Conservation (phyloP, 2,888 invertebrate species). For the Heteromyza rotundicornis region DNA sequence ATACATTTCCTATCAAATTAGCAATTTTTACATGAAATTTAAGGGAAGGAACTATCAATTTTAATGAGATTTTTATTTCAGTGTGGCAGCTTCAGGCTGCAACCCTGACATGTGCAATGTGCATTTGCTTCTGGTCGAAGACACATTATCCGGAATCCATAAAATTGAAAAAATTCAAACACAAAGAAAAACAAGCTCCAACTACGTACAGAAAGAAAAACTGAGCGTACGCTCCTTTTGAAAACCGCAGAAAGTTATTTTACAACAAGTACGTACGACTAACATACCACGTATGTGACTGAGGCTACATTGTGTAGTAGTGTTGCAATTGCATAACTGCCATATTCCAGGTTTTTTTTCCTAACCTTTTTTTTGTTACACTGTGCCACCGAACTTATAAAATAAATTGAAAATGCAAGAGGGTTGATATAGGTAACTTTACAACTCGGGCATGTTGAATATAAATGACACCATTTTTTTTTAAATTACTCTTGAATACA, state of each 20-base stretch:
- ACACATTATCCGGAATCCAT: slow-evolving; percentile 59
- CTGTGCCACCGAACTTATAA: not conserved
- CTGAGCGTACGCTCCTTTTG: no score
- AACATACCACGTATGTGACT: slow-evolving; percentile 24
- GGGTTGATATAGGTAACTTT: no score
- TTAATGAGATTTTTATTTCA: no score
- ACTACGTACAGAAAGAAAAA: no score
- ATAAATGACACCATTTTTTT: no score
- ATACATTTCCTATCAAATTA: no score
- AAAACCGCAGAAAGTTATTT: slow-evolving; percentile 57
- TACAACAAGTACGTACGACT: slow-evolving; percentile 47
- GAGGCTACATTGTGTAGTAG: not conserved
- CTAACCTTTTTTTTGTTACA: not conserved
- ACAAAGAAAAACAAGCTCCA: slow-evolving; percentile 25
- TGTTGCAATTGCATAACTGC: not conserved
- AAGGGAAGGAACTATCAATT: not conserved
- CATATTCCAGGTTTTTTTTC: not conserved
- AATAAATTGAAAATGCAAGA: no score
- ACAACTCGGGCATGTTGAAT: no score
- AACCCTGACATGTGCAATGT: slow-evolving; percentile 17
- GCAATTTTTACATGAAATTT: no score
- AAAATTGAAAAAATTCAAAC: slow-evolving; percentile 52
- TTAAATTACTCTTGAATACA: no score
- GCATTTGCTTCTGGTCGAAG: slow-evolving; percentile 53
- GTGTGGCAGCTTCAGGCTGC: slow-evolving; percentile 2